phyloP scores from a whole-genome alignment of 30 jellyfish, hydroid and myxozoan genomes.

The Hydractinia echinata region DNA sequence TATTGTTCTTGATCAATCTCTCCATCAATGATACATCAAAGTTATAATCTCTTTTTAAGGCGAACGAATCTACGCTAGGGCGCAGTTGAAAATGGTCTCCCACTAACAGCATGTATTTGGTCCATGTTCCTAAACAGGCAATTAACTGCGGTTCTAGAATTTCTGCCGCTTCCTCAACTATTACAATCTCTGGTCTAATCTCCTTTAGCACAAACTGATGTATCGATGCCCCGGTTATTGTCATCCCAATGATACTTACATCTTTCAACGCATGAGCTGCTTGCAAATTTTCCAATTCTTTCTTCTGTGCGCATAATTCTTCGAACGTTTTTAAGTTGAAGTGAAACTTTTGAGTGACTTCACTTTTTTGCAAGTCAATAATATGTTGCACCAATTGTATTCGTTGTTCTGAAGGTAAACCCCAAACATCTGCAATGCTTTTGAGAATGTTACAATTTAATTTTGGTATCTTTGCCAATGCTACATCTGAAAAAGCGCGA shows the following conservation, averaged over 20 bases:
- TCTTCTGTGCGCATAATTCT: constrained; percentile 23
- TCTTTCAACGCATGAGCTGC: constrained; percentile 29
- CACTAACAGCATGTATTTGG: constrained; percentile 51
- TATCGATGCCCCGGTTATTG: constrained; percentile 71
- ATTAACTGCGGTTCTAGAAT: constrained; percentile 56
- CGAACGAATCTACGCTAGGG: constrained; percentile 53
- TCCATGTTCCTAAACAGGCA: constrained; percentile 58
- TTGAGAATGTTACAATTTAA: not conserved
- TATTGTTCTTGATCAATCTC: constrained; percentile 35
- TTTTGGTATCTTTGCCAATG: constrained; percentile 12
- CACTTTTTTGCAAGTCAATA: not conserved
- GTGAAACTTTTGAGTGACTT: constrained; percentile 24
- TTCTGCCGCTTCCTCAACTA: constrained; percentile 83
- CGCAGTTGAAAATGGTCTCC: constrained; percentile 71
- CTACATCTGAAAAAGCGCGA: constrained; percentile 21
- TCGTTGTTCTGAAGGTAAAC: constrained; percentile 16
- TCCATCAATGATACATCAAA: constrained; percentile 72
- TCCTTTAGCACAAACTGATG: constrained; percentile 35
- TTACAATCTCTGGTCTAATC: constrained; percentile 45
- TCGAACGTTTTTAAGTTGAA: constrained; percentile 9
- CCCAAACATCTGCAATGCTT: constrained; percentile 35
- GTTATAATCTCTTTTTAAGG: constrained; percentile 38
- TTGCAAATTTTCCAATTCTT: constrained; percentile 31
- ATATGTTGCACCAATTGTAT: constrained; percentile 25
- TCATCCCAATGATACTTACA: constrained; percentile 42